These are phyloP conservation scores for Chaetodon trifascialis DNA, from an alignment of 2,113 vertebrate genomes.

Conservation along the genomic window DNA sequence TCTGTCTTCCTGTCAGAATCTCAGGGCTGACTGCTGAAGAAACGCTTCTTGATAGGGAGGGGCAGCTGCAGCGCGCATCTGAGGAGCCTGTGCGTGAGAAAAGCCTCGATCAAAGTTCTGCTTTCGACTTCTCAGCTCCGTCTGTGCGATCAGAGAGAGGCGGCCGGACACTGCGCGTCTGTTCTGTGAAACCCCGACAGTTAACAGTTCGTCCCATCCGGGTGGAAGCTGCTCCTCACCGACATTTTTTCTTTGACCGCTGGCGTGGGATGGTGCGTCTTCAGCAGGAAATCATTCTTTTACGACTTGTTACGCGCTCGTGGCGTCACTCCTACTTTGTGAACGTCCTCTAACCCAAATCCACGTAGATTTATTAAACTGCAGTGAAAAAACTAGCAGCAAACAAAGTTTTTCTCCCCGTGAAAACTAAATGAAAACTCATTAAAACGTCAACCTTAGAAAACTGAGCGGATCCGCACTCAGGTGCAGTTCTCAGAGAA, in stretches of 20 bases:
- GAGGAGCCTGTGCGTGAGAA: no score
- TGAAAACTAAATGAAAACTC: not conserved
- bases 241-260: not conserved
- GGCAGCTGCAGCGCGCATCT: conserved; percentile 43
- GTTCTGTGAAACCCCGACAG: not conserved
- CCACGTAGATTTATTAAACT: not conserved
- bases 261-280: conserved; percentile 2
- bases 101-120: no score
- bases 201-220: not conserved
- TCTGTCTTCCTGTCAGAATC: no score
- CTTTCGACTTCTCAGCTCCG: no score
- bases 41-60: conserved; percentile 44
- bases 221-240: not conserved
- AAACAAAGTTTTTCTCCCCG: not conserved
- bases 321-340: not conserved
- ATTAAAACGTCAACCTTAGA: not conserved
- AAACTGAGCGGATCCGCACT: not conserved
- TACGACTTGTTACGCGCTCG: not conserved
- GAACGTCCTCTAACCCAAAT: not conserved
- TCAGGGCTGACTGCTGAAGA: not conserved
- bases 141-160: not conserved
- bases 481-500: not conserved
- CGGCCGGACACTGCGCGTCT: not conserved
- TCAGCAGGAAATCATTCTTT: not conserved
- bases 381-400: not conserved